Base-by-base conservation (phyloP, 2,797 vertebrate genomes). In the Gallinago stenura region DNA sequence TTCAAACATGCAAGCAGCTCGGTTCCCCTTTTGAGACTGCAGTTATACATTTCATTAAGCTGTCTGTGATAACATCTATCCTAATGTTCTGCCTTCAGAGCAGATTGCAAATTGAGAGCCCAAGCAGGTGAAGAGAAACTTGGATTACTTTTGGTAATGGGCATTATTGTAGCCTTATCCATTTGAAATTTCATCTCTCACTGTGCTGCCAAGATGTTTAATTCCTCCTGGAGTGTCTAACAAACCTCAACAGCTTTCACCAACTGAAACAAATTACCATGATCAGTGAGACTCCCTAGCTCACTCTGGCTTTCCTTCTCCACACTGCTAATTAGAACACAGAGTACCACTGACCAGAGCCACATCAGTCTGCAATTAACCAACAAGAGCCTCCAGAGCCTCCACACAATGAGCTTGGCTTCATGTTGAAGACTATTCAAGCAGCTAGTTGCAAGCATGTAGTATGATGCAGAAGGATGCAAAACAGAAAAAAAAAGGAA, bases 171-270 rank as follows among this genome's bases (percentile, higher is more conserved):
- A 89, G 45, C 45, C 20, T 85, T 91, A 62, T 20, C 61, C 46
- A 26, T 31, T 7, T 93, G 65, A 78, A 83, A 87, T 89, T 79
- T 89, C 25, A 71, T 82, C 71, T 90, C 56, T 60, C 53, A 17
- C 33, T 68, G 51, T 12, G 21, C 57, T 89, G 78, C 16, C 64
- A 82, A 93, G 39, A 73, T 17, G 3, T 50, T 93, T 87, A 70
- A 75, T 77, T 80, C 68, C 64, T 87, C 37, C 60, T 69, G 48
- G 78, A 91, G 17, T 8, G 3, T 57, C 45, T 83, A 89, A 78
- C 45, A 92, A 94, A 83, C 37, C 56, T 68, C 64, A 87, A 50
- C 60, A 91, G 75, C 56, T 85, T 93, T 87, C 82, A 85, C 9
- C 61, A 83, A 28, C 61, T 83, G 53, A 71, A 96, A 88, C 10